Evolutionary conservation across 2,113 vertebrate genomes (phyloP), one percentile per base, ranked within the genome.

Genomic region (Aspidoscelis tigris): DNA sequence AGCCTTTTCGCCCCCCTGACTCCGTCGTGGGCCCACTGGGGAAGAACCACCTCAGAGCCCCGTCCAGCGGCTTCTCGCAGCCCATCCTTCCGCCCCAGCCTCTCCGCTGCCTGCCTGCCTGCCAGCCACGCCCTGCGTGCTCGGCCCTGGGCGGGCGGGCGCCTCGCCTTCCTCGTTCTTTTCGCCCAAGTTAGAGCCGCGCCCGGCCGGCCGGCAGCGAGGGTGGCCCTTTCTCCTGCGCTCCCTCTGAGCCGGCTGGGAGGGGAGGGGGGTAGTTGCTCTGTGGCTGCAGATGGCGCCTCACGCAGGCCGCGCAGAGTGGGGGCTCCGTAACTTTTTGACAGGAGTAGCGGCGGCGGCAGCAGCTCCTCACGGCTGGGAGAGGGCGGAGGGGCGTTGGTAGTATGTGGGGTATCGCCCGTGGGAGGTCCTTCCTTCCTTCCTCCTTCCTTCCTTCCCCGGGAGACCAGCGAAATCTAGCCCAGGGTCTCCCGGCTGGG

Each of bases 121-220:
- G 44, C 78, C 53, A 24, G 68, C 83, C 83, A 79, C 83, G 58
- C 83, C 83, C 76, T 84, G 11, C 53, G 18, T 5, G 33, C 43
- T n/a, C 14, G 26, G 47, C 47, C 8, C 47, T 50, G 47, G 47
- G 47, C 47, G 47, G 47, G 4, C 47, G 47, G 47, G 47, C 47
- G 47, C 8, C 47, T 22, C 16, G n/a, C 20, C 8, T 7, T n/a
- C 21, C 18, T 11, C 24, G 11, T 20, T 16, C 43, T 18, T 7
- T 53, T 39, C 39, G 7, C 0, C 53, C 53, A 11, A 39, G 44
- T 41, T 18, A 12, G 69, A 81, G 53, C 69, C 53, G 50, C 53
- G 5, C 14, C 64, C 81, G 58, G 70, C 16, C 16, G 14, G 3
- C 58, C 58, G 14, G 58, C 58, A 4, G 14, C 14, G 58, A 14